Evolutionary conservation across 2,888 invertebrate species (phyloP), one percentile per base, ranked within the genome.

Genomic region (Acanthosoma haemorrhoidale): DNA sequence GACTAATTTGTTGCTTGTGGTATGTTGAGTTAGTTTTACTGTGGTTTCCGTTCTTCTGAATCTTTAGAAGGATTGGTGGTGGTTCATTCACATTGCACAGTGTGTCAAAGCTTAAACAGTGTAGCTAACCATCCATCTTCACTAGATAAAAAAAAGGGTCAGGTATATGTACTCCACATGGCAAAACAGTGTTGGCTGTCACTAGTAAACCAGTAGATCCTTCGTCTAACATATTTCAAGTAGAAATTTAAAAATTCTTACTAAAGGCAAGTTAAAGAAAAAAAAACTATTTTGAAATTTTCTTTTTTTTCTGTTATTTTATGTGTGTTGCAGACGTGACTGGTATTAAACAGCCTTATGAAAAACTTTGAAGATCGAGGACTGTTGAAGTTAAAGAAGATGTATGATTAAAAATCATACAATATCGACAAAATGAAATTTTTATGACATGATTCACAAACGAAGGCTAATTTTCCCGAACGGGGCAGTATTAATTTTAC

Each of bases 301-400:
- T 58, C 29, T 41, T 25, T 32, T 64, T 36, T 32, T 78, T 79
- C 76, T 79, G 79, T 80, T 74, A 76, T 79, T 75, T 64, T 63
- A 78, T 80, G 80, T 84, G 85, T 84, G 86, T 90, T 89, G 84
- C 92, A 92, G 92, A 93, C 85, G 91, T 92, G 83, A 91, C 88
- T 84, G 88, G 89, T 83, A 61, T 31, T 18, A 69, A 69, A 70
- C 90, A 90, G 86, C 92, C 92, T 84, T 93, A 92, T 84, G 92
- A 92, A 87, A 92, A 92, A 87, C 89, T 93, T 84, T 92, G 89
- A 89, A 60, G 41, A 38, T 60, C 38, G 31, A 64, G 4, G 13
- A 41, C 32, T 39, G 29, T 25, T 25, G 51, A 51, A 43, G 43
- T 43, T 15, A 21, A 13, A 13, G 41, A 43, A 51, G 51, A 51